Conservation (phyloP, 2,113 vertebrate species). For the Muscicapa adusta region DNA sequence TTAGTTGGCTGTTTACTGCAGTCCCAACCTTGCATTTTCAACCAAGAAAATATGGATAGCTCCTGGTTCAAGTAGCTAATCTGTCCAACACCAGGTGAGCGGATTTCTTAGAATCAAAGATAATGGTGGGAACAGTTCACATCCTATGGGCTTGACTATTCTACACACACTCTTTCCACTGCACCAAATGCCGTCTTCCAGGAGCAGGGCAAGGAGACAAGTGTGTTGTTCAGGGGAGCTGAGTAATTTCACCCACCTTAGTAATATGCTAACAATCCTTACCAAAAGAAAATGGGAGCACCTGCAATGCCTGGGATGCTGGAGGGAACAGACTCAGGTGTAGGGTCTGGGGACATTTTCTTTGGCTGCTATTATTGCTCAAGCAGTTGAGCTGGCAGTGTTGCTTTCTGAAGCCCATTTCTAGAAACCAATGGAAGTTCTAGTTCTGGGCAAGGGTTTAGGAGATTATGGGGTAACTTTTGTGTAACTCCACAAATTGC, state of each 20-base stretch:
- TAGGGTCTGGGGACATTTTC: background rate
- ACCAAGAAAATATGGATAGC: background rate
- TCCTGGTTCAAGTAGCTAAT: background rate
- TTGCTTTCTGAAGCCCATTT: background rate
- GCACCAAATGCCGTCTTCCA: background rate
- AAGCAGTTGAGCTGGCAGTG: no score
- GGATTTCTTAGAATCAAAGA: background rate
- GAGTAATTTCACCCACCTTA: background rate
- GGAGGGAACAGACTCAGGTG: background rate
- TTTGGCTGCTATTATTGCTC: background rate
- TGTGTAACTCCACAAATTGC: background rate
- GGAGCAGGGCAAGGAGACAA: background rate
- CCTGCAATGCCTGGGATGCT: background rate
- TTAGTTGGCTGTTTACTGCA: background rate
- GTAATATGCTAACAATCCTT: background rate
- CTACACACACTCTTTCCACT: background rate
- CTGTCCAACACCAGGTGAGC: background rate
- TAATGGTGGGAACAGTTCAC: background rate
- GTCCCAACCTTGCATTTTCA: background rate
- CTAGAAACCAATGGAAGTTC: background rate
- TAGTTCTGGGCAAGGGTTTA: background rate
- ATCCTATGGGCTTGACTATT: background rate
- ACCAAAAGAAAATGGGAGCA: background rate
- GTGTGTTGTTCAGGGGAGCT: background rate
- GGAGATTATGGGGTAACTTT: background rate